phyloP scores from a whole-genome alignment of 1,140 invertebrate genomes.

The Drosophila carrolli region DNA sequence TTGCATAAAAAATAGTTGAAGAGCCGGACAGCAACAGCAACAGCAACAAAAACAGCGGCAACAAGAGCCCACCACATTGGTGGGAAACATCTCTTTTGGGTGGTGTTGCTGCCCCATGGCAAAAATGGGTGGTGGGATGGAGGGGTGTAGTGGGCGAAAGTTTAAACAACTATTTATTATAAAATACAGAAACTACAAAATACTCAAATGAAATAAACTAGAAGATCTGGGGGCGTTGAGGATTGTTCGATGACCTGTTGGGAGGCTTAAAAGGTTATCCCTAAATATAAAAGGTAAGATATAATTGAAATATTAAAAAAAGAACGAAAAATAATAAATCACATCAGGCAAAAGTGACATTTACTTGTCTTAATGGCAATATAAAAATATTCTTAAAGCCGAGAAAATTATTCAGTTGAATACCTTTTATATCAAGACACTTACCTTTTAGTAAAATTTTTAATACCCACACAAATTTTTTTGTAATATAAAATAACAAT shows the following conservation, averaged over 20 bases:
- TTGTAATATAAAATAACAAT: too few relatives aligned
- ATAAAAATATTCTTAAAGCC: too few relatives aligned
- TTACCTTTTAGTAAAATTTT: too few relatives aligned
- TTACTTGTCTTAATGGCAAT: too few relatives aligned
- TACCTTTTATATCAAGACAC: too few relatives aligned
- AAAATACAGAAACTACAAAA: conserved; percentile 74
- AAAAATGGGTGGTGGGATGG: not conserved
- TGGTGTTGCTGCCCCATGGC: conserved; percentile 3
- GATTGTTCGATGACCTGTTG: conserved; percentile 14
- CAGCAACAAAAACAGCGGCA: conserved; percentile 4
- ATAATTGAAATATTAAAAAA: not conserved
- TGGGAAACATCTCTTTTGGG: conserved; percentile 69
- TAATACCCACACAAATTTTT: too few relatives aligned
- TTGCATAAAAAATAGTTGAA: conserved; percentile 80
- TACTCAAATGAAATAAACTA: conserved; percentile 46
- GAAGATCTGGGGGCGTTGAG: not conserved
- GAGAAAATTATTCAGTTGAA: too few relatives aligned
- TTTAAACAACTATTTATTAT: conserved; percentile 83
- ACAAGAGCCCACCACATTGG: conserved; percentile 69
- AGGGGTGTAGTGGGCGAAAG: conserved; percentile 51
- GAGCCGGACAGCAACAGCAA: conserved; percentile 39
- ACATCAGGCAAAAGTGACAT: too few relatives aligned
- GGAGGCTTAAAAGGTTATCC: not conserved
- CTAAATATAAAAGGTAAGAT: not conserved
- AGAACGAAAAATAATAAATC: not conserved